Evolutionary conservation across 2,113 vertebrate species (phyloP), one percentile per base, ranked within the genome.

Genomic region (Megatriorchis doriae): DNA sequence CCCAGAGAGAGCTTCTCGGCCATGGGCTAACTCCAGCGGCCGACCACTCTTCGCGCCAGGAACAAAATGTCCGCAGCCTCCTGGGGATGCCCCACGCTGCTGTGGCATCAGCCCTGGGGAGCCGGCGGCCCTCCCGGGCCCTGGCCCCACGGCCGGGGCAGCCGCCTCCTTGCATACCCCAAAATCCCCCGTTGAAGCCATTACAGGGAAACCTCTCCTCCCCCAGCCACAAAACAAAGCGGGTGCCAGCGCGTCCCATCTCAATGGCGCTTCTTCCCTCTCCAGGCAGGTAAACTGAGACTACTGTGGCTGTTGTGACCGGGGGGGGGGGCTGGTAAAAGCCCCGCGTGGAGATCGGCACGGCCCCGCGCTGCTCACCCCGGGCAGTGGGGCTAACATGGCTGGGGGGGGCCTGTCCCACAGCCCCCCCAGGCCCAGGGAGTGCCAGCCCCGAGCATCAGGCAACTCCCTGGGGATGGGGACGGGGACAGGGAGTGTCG

Each of bases 311-410:
- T 1, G 2, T 15, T 68, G 71, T 34, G 26, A 19, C 3, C 4
- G 38, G 0, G 0, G 0, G 38, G 0, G 0, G 0, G 0, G 65
- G n/a, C 38, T 50, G 25, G 21, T 50, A 66, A 62, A 58, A 85
- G 42, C 13, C 86, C 42, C 31, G 43, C 0, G 0, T 2, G 29
- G 40, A 68, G 62, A 20, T 17, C 16, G 56, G 26, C 18, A 17
- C 2, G 3, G 25, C 40, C 55, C 58, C 1, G 1, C 1, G 2
- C 36, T 38, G 36, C 56, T 56, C 36, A 17, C 5, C 13, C 27
- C 38, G 4, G 4, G 29, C 40, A 61, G 45, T 1, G 6, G 40
- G 34, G 20, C 55, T n/a, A 23, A 38, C 17, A 1, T 11, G 66
- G 55, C 56, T 8, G 3, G 1, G 1, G 3, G 3, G 27, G 21